Evolutionary conservation across 1,140 invertebrate species (phyloP).

Genomic region (Panagrolaimus sp.): DNA sequence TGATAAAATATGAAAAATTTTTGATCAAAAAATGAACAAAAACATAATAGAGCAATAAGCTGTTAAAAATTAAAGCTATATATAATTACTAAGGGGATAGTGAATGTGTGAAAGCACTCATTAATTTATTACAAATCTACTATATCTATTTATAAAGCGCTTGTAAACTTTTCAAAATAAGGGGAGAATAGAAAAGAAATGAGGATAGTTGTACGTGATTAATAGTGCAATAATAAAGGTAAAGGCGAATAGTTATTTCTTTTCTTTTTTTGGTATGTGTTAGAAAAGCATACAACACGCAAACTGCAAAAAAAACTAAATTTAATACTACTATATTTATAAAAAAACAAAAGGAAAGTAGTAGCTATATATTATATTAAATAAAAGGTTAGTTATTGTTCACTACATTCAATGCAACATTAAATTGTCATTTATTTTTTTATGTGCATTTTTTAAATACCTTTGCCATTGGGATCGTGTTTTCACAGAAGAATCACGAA

Average conservation of each 20-base stretch:
- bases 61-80: conserved; percentile 10
- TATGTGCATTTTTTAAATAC: conserved; percentile 21
- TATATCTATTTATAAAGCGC: background rate
- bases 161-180: background rate
- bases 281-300: background rate
- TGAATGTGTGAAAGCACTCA: background rate
- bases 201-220: background rate
- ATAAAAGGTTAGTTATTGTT: too few species aligned
- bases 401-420: too few species aligned
- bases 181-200: background rate
- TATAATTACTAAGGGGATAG: background rate
- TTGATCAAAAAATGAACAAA: background rate
- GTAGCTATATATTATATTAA: too few species aligned
- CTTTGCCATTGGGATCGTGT: conserved; percentile 48
- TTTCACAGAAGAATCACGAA: conserved; percentile 22
- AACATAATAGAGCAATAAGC: background rate
- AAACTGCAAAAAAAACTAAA: too few species aligned
- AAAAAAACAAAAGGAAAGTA: too few species aligned
- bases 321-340: too few species aligned
- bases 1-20: background rate
- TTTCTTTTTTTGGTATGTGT: background rate
- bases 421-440: too few species aligned
- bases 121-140: background rate
- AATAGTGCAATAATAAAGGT: too few species aligned
- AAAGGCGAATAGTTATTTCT: too few species aligned